These are phyloP conservation scores for Molanna angustata DNA, from an alignment of 2,888 invertebrate species.

Conservation along the genomic window DNA sequence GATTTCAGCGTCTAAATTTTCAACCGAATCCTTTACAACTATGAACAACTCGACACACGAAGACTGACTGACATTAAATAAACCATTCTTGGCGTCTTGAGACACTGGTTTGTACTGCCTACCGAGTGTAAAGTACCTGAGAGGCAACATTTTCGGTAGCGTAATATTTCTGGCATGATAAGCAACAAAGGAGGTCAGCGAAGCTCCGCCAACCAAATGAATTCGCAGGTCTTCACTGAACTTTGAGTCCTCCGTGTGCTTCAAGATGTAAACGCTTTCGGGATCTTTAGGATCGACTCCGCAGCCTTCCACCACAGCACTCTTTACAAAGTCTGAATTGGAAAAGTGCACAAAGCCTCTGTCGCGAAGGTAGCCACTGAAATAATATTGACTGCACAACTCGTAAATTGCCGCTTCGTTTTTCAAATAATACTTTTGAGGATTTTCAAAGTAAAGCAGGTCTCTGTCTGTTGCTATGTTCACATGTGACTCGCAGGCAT, in stretches of 20 bases:
- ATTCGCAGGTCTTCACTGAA: conserved; percentile 57
- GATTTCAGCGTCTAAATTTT: conserved; percentile 54
- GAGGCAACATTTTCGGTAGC: conserved; percentile 60
- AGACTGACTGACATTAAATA: conserved; percentile 69
- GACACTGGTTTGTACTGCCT: conserved; percentile 61
- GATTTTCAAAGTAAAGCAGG: conserved; percentile 58
- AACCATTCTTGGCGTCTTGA: conserved; percentile 44
- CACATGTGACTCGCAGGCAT: conserved; percentile 49
- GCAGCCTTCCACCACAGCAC: conserved; percentile 72
- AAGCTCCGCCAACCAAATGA: conserved; percentile 74
- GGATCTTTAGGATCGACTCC: conserved; percentile 58
- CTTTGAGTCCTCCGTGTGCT: conserved; percentile 55
- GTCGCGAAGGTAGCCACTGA: conserved; percentile 45
- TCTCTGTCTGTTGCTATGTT: conserved; percentile 54
- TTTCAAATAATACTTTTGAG: conserved; percentile 60
- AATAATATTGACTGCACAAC: conserved; percentile 56
- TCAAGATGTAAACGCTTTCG: conserved; percentile 57
- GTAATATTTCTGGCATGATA: conserved; percentile 67
- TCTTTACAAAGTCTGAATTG: conserved; percentile 76
- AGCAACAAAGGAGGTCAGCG: conserved; percentile 70
- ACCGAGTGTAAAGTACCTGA: conserved; percentile 68
- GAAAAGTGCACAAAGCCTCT: conserved; percentile 63
- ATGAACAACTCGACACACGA: conserved; percentile 67
- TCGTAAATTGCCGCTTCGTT: conserved; percentile 73
- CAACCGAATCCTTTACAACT: conserved; percentile 47